A percentile compares a stretch with the other conserved stretches of the same genome.
Conservation (phyloP, 2,113 vertebrate species). For the Stegostoma tigrinum region DNA sequence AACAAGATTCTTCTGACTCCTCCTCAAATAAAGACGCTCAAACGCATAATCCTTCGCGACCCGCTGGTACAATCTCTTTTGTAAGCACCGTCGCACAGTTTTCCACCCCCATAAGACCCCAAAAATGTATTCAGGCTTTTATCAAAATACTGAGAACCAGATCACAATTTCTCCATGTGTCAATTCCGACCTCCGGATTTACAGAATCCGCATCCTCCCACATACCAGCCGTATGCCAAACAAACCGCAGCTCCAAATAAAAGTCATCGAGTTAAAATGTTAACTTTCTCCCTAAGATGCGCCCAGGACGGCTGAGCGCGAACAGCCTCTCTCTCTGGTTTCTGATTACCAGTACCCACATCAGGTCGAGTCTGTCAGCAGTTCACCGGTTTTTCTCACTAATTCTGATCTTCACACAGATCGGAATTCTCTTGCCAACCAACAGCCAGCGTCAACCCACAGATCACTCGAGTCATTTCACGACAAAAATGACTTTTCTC, state of each 20-base stretch:
- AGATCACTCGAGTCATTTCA: too few species aligned
- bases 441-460: neutral
- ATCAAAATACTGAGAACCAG: neutral
- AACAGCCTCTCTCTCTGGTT: neutral
- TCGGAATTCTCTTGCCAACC: neutral
- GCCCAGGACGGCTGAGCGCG: too few species aligned
- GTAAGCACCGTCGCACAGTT: neutral
- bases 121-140: neutral
- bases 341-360: neutral
- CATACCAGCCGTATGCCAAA: neutral
- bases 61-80: neutral
- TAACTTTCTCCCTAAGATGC: neutral
- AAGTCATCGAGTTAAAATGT: neutral
- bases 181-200: neutral
- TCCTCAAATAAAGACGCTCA: neutral
- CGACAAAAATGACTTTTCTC: neutral
- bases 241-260: neutral
- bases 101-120: neutral
- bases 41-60: neutral
- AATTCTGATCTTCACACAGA: neutral
- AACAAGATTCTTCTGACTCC: neutral
- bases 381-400: neutral
- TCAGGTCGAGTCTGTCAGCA: neutral
- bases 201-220: neutral
- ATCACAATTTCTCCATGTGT: neutral